Conservation (phyloP, 2,113 vertebrate genomes). For the Thomomys bottae region DNA sequence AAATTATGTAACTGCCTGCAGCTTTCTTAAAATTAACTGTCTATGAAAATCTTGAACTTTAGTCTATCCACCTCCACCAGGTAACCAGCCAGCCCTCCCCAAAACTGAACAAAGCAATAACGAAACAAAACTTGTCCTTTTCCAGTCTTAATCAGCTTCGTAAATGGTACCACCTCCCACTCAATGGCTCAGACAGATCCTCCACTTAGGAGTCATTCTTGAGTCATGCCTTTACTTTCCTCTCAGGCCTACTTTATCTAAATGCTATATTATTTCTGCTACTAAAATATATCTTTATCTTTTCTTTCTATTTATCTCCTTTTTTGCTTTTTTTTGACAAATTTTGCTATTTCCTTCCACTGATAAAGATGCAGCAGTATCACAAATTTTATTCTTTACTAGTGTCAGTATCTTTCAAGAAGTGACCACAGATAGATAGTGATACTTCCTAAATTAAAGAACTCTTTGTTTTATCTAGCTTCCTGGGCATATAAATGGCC, state of each 20-base stretch:
- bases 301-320: neutral
- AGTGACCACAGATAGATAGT: neutral
- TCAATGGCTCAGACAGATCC: constrained; percentile 20
- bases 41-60: constrained; percentile 28
- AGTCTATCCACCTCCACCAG: neutral
- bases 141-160: constrained; percentile 23
- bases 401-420: neutral
- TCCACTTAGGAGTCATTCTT: constrained; percentile 40
- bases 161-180: constrained; percentile 47
- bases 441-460: neutral
- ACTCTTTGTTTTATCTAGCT: neutral
- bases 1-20: neutral
- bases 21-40: constrained; percentile 31
- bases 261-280: constrained; percentile 19
- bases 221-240: constrained; percentile 47
- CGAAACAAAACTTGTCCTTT: constrained; percentile 7
- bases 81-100: neutral
- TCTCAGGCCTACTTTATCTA: constrained; percentile 8
- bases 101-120: constrained; percentile 32
- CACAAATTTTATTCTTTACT: neutral
- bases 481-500: neutral
- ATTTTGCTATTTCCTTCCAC: constrained; percentile 3
- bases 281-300: constrained; percentile 17
- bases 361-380: neutral
- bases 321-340: too few relatives aligned